Conservation (phyloP, 2,797 vertebrate species). For the Hoplostethus atlanticus region DNA sequence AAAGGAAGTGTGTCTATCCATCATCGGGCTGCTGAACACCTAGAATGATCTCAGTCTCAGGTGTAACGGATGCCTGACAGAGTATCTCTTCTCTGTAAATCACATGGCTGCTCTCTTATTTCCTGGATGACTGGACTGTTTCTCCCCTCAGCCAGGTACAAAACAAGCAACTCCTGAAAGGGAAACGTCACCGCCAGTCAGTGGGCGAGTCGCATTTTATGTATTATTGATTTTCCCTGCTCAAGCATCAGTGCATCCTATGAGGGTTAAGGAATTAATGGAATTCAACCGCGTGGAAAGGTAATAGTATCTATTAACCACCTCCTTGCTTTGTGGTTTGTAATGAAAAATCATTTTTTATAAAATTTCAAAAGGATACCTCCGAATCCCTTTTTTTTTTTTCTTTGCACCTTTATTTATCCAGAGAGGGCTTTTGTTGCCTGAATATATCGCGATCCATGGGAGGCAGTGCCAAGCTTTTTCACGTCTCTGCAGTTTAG, state of each 20-base stretch:
- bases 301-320: conserved; percentile 33
- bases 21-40: conserved; percentile 69
- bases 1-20: conserved; percentile 71
- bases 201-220: conserved; percentile 58
- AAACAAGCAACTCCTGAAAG: conserved; percentile 72
- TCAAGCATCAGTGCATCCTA: conserved; percentile 51
- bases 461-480: too few relatives aligned
- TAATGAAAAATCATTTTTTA: conserved; percentile 11
- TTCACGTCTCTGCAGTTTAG: too few relatives aligned
- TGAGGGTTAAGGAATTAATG: conserved; percentile 52
- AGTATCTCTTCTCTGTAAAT: conserved; percentile 63
- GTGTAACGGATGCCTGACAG: conserved; percentile 68
- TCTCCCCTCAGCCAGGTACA: conserved; percentile 62
- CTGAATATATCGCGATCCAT: too few relatives aligned
- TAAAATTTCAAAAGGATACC: conserved; percentile 5
- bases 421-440: not conserved
- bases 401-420: not conserved
- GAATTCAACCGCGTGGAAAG: conserved; percentile 43
- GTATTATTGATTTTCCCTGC: conserved; percentile 63
- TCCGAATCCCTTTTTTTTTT: not conserved
- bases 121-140: conserved; percentile 79
- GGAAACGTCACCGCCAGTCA: conserved; percentile 70
- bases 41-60: conserved; percentile 71
- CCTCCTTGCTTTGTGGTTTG: not conserved
- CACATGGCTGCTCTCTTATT: conserved; percentile 79